Percentiles rank a stretch among this genome's conserved stretches.
These are phyloP conservation scores for Cynaeus angustus DNA, from an alignment of 2,888 invertebrate genomes.

Conservation along the genomic window DNA sequence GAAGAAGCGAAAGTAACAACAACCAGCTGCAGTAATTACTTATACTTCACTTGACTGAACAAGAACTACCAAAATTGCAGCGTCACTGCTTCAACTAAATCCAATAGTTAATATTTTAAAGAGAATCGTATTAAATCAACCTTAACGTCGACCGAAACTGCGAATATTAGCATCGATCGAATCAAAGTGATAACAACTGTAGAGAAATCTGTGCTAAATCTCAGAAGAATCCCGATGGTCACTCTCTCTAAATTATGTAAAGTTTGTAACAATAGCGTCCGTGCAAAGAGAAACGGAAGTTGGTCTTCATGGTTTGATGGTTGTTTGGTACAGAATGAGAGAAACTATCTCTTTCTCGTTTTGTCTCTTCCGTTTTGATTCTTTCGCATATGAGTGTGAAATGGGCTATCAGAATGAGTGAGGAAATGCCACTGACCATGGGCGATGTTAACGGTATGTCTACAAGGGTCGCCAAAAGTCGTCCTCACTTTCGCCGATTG, in stretches of 20 bases:
- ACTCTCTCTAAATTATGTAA: conserved; percentile 41
- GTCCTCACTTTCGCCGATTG: conserved; percentile 23
- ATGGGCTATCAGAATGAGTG: conserved; percentile 10
- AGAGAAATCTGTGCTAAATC: conserved; percentile 16
- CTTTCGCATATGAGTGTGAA: conserved; percentile 12
- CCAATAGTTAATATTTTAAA: not conserved
- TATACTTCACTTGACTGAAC: conserved; percentile 27
- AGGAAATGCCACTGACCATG: conserved; percentile 23
- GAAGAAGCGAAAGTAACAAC: conserved; percentile 30
- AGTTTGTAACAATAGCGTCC: conserved; percentile 26
- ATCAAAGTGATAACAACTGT: not conserved
- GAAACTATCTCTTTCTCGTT: conserved; percentile 18
- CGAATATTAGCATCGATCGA: too few species aligned
- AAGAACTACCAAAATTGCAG: conserved; percentile 24
- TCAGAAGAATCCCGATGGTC: conserved; percentile 25
- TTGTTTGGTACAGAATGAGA: conserved; percentile 45
- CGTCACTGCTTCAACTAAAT: conserved; percentile 4
- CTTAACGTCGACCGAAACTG: not conserved
- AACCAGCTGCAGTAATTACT: conserved; percentile 10
- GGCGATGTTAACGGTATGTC: conserved; percentile 9
- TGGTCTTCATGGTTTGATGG: conserved; percentile 51
- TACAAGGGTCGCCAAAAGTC: conserved; percentile 11
- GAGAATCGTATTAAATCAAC: not conserved
- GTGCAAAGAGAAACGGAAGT: conserved; percentile 39
- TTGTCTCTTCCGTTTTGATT: conserved; percentile 27